A percentile compares a stretch with the other conserved stretches of the same genome.
Evolutionary conservation across 2,797 vertebrate genomes (phyloP).

Genomic region (Capromys pilorides): DNA sequence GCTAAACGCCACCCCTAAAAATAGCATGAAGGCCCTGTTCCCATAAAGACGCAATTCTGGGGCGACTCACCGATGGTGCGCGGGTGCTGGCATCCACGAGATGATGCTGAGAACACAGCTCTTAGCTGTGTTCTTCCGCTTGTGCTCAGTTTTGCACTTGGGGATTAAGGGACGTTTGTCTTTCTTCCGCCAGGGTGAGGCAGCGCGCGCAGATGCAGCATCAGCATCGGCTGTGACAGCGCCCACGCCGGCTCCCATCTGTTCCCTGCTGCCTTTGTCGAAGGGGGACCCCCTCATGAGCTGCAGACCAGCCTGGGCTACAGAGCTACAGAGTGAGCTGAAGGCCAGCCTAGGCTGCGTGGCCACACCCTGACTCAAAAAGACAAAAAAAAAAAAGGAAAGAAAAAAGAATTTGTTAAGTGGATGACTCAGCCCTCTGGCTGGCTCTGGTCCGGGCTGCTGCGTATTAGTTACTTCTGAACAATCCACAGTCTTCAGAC

Average conservation of each 20-base stretch:
- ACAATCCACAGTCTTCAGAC: conserved; percentile 30
- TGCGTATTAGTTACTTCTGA: conserved; percentile 25
- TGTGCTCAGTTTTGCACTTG: background rate
- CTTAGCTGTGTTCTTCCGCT: background rate
- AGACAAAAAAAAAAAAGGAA: no score
- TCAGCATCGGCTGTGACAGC: background rate
- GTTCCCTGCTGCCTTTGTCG: background rate
- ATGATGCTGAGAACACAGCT: background rate
- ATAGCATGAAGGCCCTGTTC: background rate
- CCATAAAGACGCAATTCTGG: background rate
- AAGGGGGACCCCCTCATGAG: no score
- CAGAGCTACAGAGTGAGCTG: no score
- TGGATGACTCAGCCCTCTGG: background rate
- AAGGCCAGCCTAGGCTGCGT: no score
- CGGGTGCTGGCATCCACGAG: background rate
- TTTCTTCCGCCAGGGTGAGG: background rate
- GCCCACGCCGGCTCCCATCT: background rate
- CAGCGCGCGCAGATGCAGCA: background rate
- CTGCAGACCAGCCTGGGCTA: no score
- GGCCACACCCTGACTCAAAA: no score
- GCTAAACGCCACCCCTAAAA: conserved; percentile 6
- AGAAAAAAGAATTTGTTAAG: background rate
- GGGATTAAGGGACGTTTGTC: background rate
- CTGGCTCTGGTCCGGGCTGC: background rate
- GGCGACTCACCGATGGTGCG: background rate